A percentile compares a stretch with the other conserved stretches of the same genome.
Evolutionary conservation across 2,888 invertebrate species (phyloP).

Genomic region (Aspidapion aeneum): DNA sequence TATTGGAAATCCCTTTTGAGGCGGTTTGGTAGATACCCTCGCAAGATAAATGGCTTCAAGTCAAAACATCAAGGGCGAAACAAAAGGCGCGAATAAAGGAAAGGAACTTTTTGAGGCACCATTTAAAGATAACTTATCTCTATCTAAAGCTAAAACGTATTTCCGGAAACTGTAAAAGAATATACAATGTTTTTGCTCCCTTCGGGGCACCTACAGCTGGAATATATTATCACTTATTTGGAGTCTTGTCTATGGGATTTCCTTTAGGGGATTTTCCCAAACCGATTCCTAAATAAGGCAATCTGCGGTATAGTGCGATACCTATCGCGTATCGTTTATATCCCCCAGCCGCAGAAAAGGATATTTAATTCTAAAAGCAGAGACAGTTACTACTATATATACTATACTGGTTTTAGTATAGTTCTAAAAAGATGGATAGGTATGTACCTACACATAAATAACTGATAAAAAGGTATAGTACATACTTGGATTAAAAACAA

Average conservation of each 20-base stretch:
- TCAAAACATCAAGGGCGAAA: background rate
- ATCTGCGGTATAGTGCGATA: background rate
- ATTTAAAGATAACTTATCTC: background rate
- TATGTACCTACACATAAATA: too few species aligned
- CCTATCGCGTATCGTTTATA: background rate
- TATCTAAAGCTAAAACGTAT: background rate
- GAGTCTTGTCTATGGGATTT: background rate
- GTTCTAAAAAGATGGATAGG: too few species aligned
- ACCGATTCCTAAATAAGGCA: background rate
- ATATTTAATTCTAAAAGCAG: too few species aligned
- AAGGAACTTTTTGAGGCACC: background rate
- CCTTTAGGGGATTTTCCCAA: background rate
- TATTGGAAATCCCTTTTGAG: background rate
- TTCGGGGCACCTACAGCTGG: background rate
- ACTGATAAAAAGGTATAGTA: too few species aligned
- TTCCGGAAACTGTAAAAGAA: background rate
- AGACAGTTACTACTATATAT: too few species aligned
- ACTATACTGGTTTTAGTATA: too few species aligned
- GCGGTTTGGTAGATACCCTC: background rate
- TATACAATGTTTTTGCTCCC: background rate
- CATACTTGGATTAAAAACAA: too few species aligned
- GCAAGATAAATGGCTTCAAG: background rate
- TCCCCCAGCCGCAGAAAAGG: background rate
- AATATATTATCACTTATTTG: background rate
- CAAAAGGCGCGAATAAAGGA: background rate